Base-by-base conservation (phyloP, 2,113 vertebrate genomes). In the Notothenia rossii region DNA sequence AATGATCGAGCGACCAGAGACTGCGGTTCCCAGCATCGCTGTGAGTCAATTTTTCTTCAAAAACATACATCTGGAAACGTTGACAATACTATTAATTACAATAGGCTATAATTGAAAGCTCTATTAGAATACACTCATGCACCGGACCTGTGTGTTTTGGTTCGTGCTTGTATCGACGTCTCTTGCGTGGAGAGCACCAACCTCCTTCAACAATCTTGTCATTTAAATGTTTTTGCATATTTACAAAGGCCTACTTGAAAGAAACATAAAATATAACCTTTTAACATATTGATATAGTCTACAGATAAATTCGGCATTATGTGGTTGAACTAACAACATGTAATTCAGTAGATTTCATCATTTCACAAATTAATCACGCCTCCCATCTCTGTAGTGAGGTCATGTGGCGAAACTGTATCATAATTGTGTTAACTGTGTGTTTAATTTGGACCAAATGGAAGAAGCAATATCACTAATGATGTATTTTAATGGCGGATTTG, bases 1-100 rank as follows among this genome's bases (percentile, higher is more conserved):
- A 29, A 95, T 95, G 95, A 95, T 95, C 88, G 95, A 95, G 84
- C 90, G 94, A 93, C 91, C 94, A 82, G 95, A 95, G 59, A 90
- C 94, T 60, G 90, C 91, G 67, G 91, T 95, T 88, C 86, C 93
- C 78, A 94, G 93, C 90, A 94, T 95, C 89, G 94, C 95, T 85
- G 95, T 95, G 91, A 95, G 95, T 95, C 73, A 2, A 1, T 4
- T 54, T 1, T 5, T 71, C 8, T 20, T 12, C 9, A 0, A 56
- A 2, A 50, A 13, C 0, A 18, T 2, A 22, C 0, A 1, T 18
- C 14, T 36, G 4, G 15, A 7, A 20, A 1, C 13, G 20, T 17
- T 14, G 5, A 25, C 17, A 10, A 0, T 7, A 1, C n/a, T 50
- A n/a, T 10, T 51, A 10, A 29, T 59, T 46, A 40, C 2, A 5